phyloP scores from a whole-genome alignment of 2,113 vertebrate genomes.

The Muntiacus reevesi region DNA sequence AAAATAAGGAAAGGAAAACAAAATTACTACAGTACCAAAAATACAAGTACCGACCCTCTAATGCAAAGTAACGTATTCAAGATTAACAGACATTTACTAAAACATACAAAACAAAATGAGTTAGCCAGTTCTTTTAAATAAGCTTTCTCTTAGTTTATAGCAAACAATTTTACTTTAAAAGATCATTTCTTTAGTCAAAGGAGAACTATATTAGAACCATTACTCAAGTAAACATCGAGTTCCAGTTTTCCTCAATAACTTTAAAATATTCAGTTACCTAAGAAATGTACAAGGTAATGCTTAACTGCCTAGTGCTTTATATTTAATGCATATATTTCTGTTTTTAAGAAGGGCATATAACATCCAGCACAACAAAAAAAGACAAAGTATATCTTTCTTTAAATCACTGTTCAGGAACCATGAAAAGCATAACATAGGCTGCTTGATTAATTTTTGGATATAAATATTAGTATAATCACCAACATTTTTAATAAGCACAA shows the following conservation, averaged over 20 bases:
- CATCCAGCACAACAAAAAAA: conserved; percentile 1
- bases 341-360: conserved; percentile 25
- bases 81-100: conserved; percentile 32
- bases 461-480: neutral
- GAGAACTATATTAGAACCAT: neutral
- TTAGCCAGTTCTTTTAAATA: conserved; percentile 38
- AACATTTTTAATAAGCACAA: conserved; percentile 62
- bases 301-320: neutral
- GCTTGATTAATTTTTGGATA: neutral
- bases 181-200: neutral
- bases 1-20: conserved; percentile 33
- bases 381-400: neutral
- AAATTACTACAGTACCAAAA: conserved; percentile 53
- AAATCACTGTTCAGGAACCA: neutral
- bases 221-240: neutral
- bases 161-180: conserved; percentile 33
- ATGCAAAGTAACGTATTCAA: neutral
- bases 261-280: neutral
- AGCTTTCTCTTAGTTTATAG: neutral
- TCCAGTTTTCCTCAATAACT: neutral
- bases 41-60: neutral
- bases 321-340: neutral
- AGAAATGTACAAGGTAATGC: neutral
- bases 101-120: conserved; percentile 31
- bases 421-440: neutral